Base-by-base conservation (phyloP, 1,140 invertebrate genomes). In the Lasioglossum baleicum region DNA sequence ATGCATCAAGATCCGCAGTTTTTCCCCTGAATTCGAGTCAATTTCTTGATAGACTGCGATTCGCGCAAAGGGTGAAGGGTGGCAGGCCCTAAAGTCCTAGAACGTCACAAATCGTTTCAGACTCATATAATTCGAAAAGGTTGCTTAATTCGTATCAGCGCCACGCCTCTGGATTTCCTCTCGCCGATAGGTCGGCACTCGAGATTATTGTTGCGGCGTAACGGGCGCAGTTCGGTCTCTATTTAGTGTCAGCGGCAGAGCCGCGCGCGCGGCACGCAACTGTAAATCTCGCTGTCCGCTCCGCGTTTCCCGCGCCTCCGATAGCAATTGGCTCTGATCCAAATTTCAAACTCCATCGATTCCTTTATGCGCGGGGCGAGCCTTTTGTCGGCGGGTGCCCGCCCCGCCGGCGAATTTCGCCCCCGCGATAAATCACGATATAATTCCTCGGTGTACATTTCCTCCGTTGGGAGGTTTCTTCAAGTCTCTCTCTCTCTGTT, bases 321-420 rank as follows among this genome's bases (percentile, higher is more conserved):
- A 35, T 74, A 6, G 51, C 61, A 80, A 80, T 80, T 80, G 78
- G 72, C 78, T 20, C 11, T 26, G 53, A 75, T 75, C 78, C 72
- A 80, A 80, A 80, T 74, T 80, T 80, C 72, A 80, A 75, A 80
- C 78, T 75, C 78, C 71, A 80, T 80, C 78, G 78, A 75, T 80
- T 74, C 78, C 70, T 80, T 80, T 80, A 75, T 80, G 58, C 77
- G 6, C 56, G 26, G 10, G 26, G 10, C 51, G 63, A 15, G 15
- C 78, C 78, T 68, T 80, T 80, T 75, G 71, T 67, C 63, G 40
- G 56, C 53, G 6, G 2, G 4, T 1, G 7, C 0, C 53, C 44
- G 5, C 17, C 53, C 20, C 5, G 17, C 53, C 11, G 13, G 0
- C 17, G 68, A 44, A 51, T 80, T 67, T 67, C 61, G n/a, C 2